These are phyloP conservation scores for Bombus confusus DNA, from an alignment of 1,140 invertebrate species.

Conservation along the genomic window DNA sequence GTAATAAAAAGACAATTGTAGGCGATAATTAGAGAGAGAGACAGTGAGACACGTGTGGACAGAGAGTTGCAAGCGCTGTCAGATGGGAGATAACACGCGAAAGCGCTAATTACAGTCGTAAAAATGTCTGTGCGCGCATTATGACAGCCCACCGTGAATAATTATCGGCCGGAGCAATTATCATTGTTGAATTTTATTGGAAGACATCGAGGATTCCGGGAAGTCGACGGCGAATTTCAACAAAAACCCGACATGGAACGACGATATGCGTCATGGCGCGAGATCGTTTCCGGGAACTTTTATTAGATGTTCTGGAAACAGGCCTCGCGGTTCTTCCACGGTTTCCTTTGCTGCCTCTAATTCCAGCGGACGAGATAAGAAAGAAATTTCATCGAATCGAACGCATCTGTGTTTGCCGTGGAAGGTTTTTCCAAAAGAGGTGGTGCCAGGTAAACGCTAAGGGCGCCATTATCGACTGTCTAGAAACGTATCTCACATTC, in stretches of 20 bases:
- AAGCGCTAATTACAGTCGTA: slow-evolving; percentile 29
- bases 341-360: not conserved
- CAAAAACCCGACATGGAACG: slow-evolving; percentile 30
- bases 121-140: slow-evolving; percentile 6
- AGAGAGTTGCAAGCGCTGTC: not conserved
- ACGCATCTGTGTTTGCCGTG: slow-evolving; percentile 54
- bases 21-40: slow-evolving; percentile 15
- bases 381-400: slow-evolving; percentile 17
- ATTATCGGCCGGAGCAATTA: slow-evolving; percentile 34
- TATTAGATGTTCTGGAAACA: not conserved
- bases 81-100: slow-evolving; percentile 24
- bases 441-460: slow-evolving; percentile 27
- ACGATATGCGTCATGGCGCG: not conserved
- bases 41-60: not conserved
- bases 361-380: slow-evolving; percentile 49
- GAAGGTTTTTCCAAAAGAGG: not conserved
- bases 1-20: slow-evolving; percentile 8
- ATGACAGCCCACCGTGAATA: slow-evolving; percentile 50
- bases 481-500: slow-evolving; percentile 30
- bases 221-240: not conserved
- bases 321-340: not conserved
- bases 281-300: slow-evolving; percentile 29
- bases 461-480: slow-evolving; percentile 60
- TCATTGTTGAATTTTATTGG: slow-evolving; percentile 29
- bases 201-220: slow-evolving; percentile 9